These are phyloP conservation scores for Hycleus cichorii DNA, from an alignment of 1,140 invertebrate genomes.

Conservation along the genomic window DNA sequence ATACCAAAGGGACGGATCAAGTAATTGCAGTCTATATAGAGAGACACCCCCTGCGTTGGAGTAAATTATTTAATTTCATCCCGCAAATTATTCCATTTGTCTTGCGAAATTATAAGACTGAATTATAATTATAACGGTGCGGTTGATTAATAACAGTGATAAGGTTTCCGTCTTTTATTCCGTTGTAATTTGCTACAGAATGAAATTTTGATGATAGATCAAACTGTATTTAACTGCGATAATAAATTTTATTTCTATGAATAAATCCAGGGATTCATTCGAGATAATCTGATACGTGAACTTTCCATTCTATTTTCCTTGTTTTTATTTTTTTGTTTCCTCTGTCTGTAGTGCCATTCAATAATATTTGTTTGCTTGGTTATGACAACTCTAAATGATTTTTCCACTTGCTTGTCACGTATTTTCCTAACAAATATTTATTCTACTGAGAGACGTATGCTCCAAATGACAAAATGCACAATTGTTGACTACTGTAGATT, in stretches of 20 bases:
- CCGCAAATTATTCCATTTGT: not conserved
- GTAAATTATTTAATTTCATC: not conserved
- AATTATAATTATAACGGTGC: no score
- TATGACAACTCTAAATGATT: conserved; percentile 21
- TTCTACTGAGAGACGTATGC: conserved; percentile 11
- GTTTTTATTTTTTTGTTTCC: conserved; percentile 17
- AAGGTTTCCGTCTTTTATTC: no score
- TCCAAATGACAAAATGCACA: conserved; percentile 6
- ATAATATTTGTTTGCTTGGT: conserved; percentile 19
- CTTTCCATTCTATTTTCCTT: conserved; percentile 19
- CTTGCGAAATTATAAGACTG: not conserved
- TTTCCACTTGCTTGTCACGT: conserved; percentile 19
- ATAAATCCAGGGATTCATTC: conserved; percentile 15
- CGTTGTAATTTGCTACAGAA: not conserved
- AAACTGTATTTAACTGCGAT: not conserved
- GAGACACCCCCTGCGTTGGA: not conserved
- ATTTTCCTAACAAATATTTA: conserved; percentile 16
- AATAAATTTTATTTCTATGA: conserved; percentile 4
- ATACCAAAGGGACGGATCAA: not conserved
- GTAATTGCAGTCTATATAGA: not conserved
- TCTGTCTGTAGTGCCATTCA: not conserved
- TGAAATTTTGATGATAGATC: not conserved
- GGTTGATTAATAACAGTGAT: no score
- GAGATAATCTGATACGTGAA: conserved; percentile 22
- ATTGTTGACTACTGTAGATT: no score